A percentile compares a stretch with the other conserved stretches of the same genome.
These are phyloP conservation scores for Cygnus olor DNA, from an alignment of 2,797 vertebrate genomes.

Conservation along the genomic window DNA sequence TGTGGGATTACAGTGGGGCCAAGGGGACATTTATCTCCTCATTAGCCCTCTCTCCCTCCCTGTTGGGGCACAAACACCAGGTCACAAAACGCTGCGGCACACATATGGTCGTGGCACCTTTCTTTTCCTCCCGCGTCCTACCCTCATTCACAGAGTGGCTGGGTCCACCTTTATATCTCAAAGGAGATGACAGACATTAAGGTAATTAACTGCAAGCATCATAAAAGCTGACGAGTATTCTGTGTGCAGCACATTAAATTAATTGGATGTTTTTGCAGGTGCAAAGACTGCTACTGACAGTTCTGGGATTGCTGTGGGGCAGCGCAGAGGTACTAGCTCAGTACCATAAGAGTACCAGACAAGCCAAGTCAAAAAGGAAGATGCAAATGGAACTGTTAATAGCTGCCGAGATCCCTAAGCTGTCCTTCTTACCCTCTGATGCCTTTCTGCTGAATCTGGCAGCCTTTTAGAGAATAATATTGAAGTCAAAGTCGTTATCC, in stretches of 20 bases:
- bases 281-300: background rate
- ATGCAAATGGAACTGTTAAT: conserved; percentile 4
- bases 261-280: background rate
- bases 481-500: background rate
- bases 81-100: background rate
- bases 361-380: background rate
- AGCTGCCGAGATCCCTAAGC: background rate
- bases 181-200: background rate
- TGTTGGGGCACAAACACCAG: background rate
- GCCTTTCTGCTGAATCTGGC: background rate
- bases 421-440: background rate
- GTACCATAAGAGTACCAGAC: background rate
- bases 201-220: background rate
- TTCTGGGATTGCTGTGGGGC: background rate
- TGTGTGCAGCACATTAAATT: background rate
- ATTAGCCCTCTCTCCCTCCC: background rate
- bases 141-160: background rate
- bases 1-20: background rate
- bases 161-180: background rate
- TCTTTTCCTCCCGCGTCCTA: background rate
- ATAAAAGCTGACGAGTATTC: background rate
- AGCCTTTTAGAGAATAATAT: background rate
- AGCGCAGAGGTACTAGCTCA: background rate
- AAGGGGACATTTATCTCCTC: background rate
- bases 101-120: background rate